These are phyloP conservation scores for Dissostichus mawsoni DNA, from an alignment of 2,113 vertebrate genomes.

Conservation along the genomic window DNA sequence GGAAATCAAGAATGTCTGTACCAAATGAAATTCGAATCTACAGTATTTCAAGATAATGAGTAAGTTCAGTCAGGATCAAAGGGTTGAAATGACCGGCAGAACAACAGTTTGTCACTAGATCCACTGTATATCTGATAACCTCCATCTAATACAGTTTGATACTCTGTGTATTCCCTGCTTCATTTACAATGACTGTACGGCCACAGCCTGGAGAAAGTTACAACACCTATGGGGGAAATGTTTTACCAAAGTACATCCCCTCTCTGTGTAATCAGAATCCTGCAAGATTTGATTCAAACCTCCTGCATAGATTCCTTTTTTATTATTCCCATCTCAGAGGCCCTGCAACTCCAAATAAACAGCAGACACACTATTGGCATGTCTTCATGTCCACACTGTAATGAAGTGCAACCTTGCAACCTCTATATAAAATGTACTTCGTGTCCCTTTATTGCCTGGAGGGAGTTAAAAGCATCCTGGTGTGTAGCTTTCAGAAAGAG, in stretches of 20 bases:
- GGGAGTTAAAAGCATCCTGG: conserved; percentile 69
- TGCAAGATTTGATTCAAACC: conserved; percentile 63
- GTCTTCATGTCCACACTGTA: conserved; percentile 70
- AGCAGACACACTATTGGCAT: conserved; percentile 58
- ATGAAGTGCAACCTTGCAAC: conserved; percentile 75
- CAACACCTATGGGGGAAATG: conserved; percentile 27
- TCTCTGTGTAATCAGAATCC: conserved; percentile 49
- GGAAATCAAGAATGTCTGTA: background rate
- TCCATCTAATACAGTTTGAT: conserved; percentile 13
- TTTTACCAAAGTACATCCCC: conserved; percentile 37
- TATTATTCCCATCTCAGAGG: conserved; percentile 48
- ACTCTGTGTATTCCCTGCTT: conserved; percentile 11
- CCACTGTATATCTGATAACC: background rate
- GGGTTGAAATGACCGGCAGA: too few relatives aligned
- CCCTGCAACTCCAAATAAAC: conserved; percentile 66
- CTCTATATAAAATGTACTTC: conserved; percentile 72
- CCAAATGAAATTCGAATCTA: background rate
- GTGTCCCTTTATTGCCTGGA: conserved; percentile 72
- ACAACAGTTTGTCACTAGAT: background rate
- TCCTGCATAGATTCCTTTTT: conserved; percentile 52
- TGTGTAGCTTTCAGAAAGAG: conserved; percentile 60
- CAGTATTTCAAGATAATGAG: background rate
- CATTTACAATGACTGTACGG: conserved; percentile 21
- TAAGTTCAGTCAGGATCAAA: background rate
- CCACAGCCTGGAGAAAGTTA: conserved; percentile 18